Conservation (phyloP, 2,888 invertebrate genomes). For the Pollenia labialis region DNA sequence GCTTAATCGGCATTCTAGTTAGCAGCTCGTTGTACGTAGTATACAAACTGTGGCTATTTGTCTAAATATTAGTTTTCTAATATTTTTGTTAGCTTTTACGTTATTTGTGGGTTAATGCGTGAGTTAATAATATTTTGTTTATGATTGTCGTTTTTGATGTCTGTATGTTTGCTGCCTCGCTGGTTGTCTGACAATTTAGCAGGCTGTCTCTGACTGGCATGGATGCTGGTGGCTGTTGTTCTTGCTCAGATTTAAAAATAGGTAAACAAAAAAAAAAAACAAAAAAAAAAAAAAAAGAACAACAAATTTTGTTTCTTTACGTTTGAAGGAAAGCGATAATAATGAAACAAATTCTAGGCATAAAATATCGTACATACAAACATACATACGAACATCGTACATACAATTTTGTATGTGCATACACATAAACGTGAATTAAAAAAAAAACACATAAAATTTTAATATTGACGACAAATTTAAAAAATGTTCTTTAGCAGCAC, state of each 20-base stretch:
- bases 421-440: neutral
- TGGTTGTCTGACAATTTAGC: neutral
- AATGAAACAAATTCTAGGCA: conserved; percentile 20
- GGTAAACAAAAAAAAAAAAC: neutral
- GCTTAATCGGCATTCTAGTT: too few species aligned
- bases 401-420: neutral
- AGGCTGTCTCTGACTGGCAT: neutral
- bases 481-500: neutral
- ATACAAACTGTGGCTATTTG: too few species aligned
- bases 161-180: neutral
- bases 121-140: conserved; percentile 19
- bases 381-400: neutral
- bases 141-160: conserved; percentile 14
- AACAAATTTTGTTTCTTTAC: conserved; percentile 20
- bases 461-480: conserved; percentile 9
- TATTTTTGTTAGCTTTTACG: too few species aligned
- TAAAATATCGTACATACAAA: neutral
- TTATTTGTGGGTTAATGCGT: conserved; percentile 5
- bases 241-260: conserved; percentile 40
- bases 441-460: conserved; percentile 1
- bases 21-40: too few species aligned
- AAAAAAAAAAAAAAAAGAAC: neutral
- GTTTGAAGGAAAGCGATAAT: conserved; percentile 23
- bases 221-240: conserved; percentile 1
- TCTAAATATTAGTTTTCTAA: too few species aligned